Evolutionary conservation across 2,797 vertebrate species (phyloP).

Genomic region (Tinamus major): DNA sequence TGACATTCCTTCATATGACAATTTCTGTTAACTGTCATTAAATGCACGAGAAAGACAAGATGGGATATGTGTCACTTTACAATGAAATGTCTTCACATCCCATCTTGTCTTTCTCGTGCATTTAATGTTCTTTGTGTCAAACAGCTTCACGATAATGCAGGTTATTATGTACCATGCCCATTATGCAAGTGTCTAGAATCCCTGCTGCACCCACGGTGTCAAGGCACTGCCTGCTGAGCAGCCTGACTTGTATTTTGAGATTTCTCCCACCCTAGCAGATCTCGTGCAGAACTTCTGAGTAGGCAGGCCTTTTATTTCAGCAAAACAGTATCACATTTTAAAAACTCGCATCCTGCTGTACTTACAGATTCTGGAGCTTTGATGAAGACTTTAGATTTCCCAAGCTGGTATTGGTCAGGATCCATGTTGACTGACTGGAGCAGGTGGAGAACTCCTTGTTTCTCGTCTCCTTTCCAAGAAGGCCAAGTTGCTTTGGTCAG

Average conservation of each 20-base stretch:
- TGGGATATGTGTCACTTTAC: not conserved
- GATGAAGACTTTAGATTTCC: conserved; percentile 93
- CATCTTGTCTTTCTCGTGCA: not conserved
- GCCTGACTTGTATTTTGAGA: not conserved
- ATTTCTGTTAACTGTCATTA: not conserved
- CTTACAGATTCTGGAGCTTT: conserved; percentile 97
- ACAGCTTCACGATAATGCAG: not conserved
- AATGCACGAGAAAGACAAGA: no score
- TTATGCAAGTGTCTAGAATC: not conserved
- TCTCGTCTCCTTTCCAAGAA: conserved; percentile 94
- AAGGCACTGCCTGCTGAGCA: not conserved
- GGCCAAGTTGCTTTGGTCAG: conserved; percentile 98
- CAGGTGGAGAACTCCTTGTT: conserved; percentile 93
- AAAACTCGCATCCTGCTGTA: not conserved
- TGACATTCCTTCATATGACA: not conserved
- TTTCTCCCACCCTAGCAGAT: not conserved
- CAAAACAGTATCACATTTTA: not conserved
- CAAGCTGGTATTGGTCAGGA: conserved; percentile 95
- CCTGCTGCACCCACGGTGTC: not conserved
- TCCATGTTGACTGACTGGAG: conserved; percentile 95
- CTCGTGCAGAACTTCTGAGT: not conserved
- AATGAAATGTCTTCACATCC: not conserved
- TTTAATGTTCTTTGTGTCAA: not conserved
- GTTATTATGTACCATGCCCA: not conserved
- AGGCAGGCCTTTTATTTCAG: not conserved